Evolutionary conservation across 2,888 invertebrate species (phyloP), one percentile per base, ranked within the genome.

Genomic region (Oscheius sp.): DNA sequence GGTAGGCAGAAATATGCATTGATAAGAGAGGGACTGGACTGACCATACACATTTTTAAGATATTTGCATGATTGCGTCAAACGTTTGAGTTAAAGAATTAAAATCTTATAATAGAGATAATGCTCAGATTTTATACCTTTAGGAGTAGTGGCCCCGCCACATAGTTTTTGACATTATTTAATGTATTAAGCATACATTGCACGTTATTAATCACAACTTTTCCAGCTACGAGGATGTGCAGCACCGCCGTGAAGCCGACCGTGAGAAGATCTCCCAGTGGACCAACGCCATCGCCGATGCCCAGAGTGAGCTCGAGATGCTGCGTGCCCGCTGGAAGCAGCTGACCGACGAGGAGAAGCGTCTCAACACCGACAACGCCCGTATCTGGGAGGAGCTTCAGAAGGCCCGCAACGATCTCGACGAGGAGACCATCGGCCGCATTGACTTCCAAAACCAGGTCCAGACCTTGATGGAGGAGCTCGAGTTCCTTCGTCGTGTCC

Each of bases 401-500:
- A 89, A 89, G 80, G 88, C 88, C 55, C 79, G 88, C 74, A 83
- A 79, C 76, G 89, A 89, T 76, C 76, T 89, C 63, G 90, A 91
- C 82, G 89, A 90, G 70, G 90, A 90, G 85, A 90, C 89, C 70
- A 89, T 89, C 59, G 88, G 88, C 59, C 82, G 89, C 47, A 89
- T 89, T 76, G 89, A 89, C 78, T 89, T 87, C 87, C 89, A 89
- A 77, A 89, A 89, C 79, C 89, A 88, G 76, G 89, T 89, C 37
- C 89, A 89, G 76, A 89, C 89, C 37, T 83, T 89, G 48, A 87
- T 89, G 87, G 89, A 89, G 78, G 89, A 89, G 76, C 81, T 89
- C 57, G 89, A 89, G 73, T 89, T 89, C 85, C 79, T 89, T 77
- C 80, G 88, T 29, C 82, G 88, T 48, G 87, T 88, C 21, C 88